phyloP scores from a whole-genome alignment of 2,888 invertebrate genomes.

The Gandaritis pyraliata region DNA sequence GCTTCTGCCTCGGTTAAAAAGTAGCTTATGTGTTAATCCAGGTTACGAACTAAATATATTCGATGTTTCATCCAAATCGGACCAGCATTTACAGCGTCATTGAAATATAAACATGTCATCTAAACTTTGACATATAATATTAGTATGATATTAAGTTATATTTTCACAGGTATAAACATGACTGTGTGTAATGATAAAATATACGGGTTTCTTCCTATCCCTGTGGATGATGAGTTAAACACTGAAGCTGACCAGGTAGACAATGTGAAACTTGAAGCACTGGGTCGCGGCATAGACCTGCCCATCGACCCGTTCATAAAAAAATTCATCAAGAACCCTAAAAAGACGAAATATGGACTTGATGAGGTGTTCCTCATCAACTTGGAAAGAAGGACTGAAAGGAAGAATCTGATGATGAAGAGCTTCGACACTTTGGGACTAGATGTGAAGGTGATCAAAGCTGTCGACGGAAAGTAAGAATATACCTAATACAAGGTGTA shows the following conservation, averaged over 20 bases:
- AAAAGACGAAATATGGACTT: conserved; percentile 87
- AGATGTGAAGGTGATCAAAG: conserved; percentile 89
- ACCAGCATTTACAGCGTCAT: too few relatives aligned
- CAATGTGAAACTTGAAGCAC: conserved; percentile 90
- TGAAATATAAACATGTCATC: background rate
- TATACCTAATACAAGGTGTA: too few relatives aligned
- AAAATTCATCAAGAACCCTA: conserved; percentile 62
- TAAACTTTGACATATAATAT: too few relatives aligned
- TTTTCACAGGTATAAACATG: conserved; percentile 28
- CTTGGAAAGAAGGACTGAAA: conserved; percentile 91
- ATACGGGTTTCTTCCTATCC: conserved; percentile 93
- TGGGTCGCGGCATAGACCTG: conserved; percentile 84
- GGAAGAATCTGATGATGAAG: conserved; percentile 90
- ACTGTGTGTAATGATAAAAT: conserved; percentile 88
- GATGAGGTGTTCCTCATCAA: conserved; percentile 97
- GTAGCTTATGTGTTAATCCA: too few relatives aligned
- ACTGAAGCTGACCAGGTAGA: conserved; percentile 87
- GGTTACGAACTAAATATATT: too few relatives aligned
- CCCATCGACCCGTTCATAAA: conserved; percentile 69
- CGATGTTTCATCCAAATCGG: too few relatives aligned
- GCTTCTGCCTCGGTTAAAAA: too few relatives aligned
- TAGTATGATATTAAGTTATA: background rate
- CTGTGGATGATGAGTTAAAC: conserved; percentile 85
- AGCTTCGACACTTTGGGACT: conserved; percentile 93
- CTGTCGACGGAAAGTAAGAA: conserved; percentile 93